Evolutionary conservation across 2,888 invertebrate species (phyloP), one percentile per base, ranked within the genome.

Genomic region (Idaea straminata): DNA sequence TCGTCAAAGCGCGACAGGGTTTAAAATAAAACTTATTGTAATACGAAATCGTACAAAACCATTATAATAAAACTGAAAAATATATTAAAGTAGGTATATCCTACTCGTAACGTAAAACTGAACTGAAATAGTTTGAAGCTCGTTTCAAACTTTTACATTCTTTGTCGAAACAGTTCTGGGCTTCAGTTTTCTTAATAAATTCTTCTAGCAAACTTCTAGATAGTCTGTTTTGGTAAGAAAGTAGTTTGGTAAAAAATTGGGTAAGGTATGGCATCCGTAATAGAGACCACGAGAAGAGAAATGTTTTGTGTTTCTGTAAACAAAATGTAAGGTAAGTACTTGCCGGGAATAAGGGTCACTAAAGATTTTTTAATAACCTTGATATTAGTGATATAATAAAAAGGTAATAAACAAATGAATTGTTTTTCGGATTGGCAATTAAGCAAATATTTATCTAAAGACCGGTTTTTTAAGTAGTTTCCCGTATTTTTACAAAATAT

Each of bases 81-180:
- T 5, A 47, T 47, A 10, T 47, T 47, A 47, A 6, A 47, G 47
- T 47, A 47, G 47, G 13, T 47, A 47, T 10, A 7, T 47, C 10
- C 7, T 47, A 47, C 13, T 47, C 5, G 47, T 47, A 64, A 61
- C 65, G 64, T 60, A 36, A 34, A 66, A 65, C 62, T 65, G 65
- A 62, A 62, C 64, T 62, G 61, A 63, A 64, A 67, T 66, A 69
- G 61, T 69, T 66, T 47, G 34, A 59, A 61, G 69, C 47, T 65
- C 34, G 58, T 62, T 68, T 63, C 59, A 13, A 65, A 68, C 61
- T 65, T 66, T 35, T 59, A 62, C 59, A 59, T 59, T 59, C 62
- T 64, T 62, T 47, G 47, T 25, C n/a, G 47, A 25, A 57, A 59
- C 35, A 64, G 59, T 64, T 59, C 34, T 13, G 47, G 4, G 34